These are phyloP conservation scores for Dicrurus megarhynchus DNA, from an alignment of 2,113 vertebrate genomes.

Conservation along the genomic window DNA sequence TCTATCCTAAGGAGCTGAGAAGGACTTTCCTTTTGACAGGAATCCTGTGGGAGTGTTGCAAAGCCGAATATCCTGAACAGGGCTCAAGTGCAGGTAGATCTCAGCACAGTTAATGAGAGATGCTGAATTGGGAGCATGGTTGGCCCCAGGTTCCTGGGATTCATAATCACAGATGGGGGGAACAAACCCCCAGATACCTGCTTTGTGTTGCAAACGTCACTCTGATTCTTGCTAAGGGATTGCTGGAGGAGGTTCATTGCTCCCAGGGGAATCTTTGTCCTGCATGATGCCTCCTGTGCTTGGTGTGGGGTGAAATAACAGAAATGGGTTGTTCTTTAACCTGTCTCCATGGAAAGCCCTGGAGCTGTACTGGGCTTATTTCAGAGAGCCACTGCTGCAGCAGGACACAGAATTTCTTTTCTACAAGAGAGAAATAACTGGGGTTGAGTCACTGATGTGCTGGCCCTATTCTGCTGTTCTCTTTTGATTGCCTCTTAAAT, in stretches of 20 bases:
- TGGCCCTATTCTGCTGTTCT: not conserved
- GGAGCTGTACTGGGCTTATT: not conserved
- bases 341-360: not conserved
- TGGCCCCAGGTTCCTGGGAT: not conserved
- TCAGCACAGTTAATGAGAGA: not conserved
- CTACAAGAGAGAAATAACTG: not conserved
- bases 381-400: not conserved
- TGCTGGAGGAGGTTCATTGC: not conserved
- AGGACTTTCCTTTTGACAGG: not conserved
- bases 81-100: not conserved
- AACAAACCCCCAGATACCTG: not conserved
- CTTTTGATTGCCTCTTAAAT: not conserved
- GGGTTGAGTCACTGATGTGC: not conserved
- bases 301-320: not conserved
- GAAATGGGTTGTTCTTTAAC: not conserved
- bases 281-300: not conserved
- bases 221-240: too few species aligned
- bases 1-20: slow-evolving; percentile 58
- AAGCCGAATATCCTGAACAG: not conserved
- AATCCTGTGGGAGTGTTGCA: not conserved
- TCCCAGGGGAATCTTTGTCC: not conserved
- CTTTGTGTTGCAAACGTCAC: not conserved
- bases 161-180: fast-evolving
- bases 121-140: not conserved
- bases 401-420: not conserved